Conservation (phyloP, 2,797 vertebrate genomes). For the Sebastes melanostomus region DNA sequence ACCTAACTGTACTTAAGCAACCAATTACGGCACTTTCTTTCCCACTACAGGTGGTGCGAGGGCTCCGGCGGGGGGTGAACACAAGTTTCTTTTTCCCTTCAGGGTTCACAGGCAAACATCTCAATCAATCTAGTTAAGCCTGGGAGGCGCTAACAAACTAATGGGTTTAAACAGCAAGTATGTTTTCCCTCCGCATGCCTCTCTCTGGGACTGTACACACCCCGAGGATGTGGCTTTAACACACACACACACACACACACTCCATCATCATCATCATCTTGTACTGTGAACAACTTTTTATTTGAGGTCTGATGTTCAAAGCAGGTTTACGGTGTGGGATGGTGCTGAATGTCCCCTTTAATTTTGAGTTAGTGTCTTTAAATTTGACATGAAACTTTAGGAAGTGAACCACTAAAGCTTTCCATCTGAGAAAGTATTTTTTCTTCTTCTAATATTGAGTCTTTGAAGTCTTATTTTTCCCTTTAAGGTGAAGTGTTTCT, state of each 20-base stretch:
- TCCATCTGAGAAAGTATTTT: not conserved
- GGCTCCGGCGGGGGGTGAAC: not conserved
- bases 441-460: not conserved
- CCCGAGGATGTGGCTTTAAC: constrained; percentile 62
- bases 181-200: constrained; percentile 67
- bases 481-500: not conserved
- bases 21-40: constrained; percentile 50
- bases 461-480: not conserved
- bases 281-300: constrained; percentile 30
- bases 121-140: constrained; percentile 55
- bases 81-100: constrained; percentile 47
- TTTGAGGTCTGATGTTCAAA: constrained; percentile 41
- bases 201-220: constrained; percentile 61
- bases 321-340: constrained; percentile 17
- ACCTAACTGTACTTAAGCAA: constrained; percentile 42
- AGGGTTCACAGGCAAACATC: constrained; percentile 47
- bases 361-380: constrained; percentile 27
- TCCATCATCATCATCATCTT: constrained; percentile 43
- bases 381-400: constrained; percentile 19
- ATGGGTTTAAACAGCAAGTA: constrained; percentile 58
- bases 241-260: constrained; percentile 29
- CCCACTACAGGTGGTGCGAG: constrained; percentile 37
- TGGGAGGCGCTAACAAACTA: constrained; percentile 57
- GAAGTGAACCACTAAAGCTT: not conserved
- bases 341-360: constrained; percentile 30